Conservation (phyloP, 2,113 vertebrate species). For the Thinocorus orbignyianus region DNA sequence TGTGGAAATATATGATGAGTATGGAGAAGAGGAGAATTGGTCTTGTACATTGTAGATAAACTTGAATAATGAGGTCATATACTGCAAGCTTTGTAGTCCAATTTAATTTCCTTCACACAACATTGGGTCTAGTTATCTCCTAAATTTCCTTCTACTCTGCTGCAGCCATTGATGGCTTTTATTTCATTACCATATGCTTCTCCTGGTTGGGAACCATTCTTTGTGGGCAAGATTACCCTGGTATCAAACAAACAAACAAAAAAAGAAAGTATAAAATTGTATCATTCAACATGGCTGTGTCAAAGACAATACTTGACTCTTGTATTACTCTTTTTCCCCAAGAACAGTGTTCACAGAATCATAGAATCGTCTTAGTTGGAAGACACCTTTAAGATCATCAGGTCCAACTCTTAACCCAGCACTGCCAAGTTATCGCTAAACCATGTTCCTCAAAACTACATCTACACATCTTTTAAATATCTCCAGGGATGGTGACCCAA, state of each 20-base stretch:
- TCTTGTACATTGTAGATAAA: background rate
- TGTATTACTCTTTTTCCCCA: background rate
- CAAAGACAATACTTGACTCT: background rate
- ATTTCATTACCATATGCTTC: constrained; percentile 19
- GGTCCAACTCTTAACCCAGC: background rate
- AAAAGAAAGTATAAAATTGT: background rate
- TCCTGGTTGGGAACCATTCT: background rate
- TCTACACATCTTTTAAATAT: background rate
- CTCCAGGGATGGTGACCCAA: background rate
- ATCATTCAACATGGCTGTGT: background rate
- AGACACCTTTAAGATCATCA: background rate
- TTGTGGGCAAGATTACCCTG: background rate
- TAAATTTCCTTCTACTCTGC: constrained; percentile 5
- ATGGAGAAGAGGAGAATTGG: background rate
- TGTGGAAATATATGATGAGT: background rate
- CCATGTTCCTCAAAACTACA: background rate
- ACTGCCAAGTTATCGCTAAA: background rate
- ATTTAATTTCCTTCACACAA: background rate
- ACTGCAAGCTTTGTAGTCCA: background rate
- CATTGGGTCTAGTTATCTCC: background rate
- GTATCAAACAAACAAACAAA: background rate
- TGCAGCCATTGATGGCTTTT: background rate
- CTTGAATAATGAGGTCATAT: background rate
- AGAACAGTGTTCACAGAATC: background rate
- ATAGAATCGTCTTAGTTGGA: background rate